These are phyloP conservation scores for Pseudomyrmex sp. DNA, from an alignment of 1,140 invertebrate genomes.

Conservation along the genomic window DNA sequence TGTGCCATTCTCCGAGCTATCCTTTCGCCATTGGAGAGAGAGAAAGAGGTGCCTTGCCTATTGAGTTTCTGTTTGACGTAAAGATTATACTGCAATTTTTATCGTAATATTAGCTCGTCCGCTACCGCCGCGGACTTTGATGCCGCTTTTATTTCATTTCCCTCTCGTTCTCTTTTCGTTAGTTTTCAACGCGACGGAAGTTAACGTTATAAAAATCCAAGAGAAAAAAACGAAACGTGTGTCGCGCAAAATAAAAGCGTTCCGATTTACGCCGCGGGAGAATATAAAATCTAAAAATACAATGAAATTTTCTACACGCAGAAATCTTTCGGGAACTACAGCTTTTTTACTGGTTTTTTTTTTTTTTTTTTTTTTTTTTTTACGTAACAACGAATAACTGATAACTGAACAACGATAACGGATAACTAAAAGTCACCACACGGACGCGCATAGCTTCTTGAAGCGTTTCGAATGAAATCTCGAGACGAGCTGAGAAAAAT, in stretches of 20 bases:
- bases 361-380: background rate
- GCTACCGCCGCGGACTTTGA: background rate
- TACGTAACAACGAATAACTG: no score
- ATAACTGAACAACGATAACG: no score
- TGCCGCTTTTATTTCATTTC: background rate
- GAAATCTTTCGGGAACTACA: background rate
- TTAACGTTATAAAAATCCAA: background rate
- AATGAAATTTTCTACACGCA: background rate
- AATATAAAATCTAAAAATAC: background rate
- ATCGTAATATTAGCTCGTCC: background rate
- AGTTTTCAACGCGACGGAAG: conserved; percentile 9
- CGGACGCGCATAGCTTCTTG: background rate
- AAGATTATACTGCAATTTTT: conserved; percentile 32
- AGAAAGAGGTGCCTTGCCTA: background rate
- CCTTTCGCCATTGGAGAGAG: background rate
- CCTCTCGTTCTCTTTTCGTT: background rate
- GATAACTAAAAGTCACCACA: background rate
- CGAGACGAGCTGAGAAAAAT: background rate
- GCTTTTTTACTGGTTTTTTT: background rate
- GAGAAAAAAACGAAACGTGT: background rate
- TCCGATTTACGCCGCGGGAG: no score
- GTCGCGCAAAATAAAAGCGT: background rate
- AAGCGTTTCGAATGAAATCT: conserved; percentile 18
- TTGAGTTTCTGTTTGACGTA: conserved; percentile 28
- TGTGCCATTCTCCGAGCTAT: background rate